phyloP scores from a whole-genome alignment of 2,113 vertebrate species.

The Paracanthobrama guichenoti region DNA sequence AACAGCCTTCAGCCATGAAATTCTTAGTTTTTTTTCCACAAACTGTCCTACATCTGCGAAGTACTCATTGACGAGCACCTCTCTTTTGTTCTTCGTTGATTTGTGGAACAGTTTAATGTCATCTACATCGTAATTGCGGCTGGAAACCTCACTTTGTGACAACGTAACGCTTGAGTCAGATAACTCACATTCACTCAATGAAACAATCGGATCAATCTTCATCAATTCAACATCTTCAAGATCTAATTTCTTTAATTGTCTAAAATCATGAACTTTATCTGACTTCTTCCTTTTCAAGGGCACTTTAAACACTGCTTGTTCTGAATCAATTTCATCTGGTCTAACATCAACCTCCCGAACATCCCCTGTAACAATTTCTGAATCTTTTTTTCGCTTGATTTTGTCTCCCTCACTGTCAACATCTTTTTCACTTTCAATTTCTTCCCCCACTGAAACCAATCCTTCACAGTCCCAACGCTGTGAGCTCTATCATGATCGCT shows the following conservation, averaged over 20 bases:
- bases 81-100: background rate
- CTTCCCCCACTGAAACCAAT: too few species aligned
- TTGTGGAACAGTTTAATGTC: background rate
- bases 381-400: too few species aligned
- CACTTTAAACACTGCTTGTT: too few species aligned
- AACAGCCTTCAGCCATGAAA: background rate
- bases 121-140: background rate
- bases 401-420: too few species aligned
- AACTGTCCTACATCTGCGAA: background rate
- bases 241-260: background rate
- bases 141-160: background rate
- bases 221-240: too few species aligned
- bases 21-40: background rate
- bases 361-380: too few species aligned
- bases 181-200: background rate
- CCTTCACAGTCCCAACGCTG: background rate
- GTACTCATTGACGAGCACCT: background rate
- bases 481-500: background rate
- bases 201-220: background rate
- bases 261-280: too few species aligned
- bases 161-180: background rate
- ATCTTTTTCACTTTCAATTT: too few species aligned
- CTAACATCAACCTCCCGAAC: too few species aligned
- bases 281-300: too few species aligned
- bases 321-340: too few species aligned